Evolutionary conservation across 1,140 invertebrate species (phyloP).

Genomic region (Elymnias hypermnestra): DNA sequence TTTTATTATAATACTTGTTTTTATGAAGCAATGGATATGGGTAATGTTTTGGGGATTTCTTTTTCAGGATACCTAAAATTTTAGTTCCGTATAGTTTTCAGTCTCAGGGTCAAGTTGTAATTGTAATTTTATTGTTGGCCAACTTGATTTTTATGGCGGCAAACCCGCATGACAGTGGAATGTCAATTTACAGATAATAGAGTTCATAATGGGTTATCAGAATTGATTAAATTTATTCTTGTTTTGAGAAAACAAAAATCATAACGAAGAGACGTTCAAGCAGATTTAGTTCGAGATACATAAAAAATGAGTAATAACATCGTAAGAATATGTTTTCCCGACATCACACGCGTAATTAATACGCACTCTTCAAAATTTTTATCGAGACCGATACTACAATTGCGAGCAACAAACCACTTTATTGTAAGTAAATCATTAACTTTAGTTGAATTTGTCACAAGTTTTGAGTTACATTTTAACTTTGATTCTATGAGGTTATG

Average conservation of each 20-base stretch:
- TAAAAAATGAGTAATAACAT: constrained; percentile 42
- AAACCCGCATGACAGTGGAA: constrained; percentile 18
- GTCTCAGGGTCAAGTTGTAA: too few species aligned
- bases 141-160: constrained; percentile 7
- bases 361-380: constrained; percentile 20
- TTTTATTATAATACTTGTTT: too few species aligned
- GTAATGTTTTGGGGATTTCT: too few species aligned
- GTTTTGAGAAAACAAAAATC: constrained; percentile 18
- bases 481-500: constrained; percentile 6
- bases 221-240: constrained; percentile 37
- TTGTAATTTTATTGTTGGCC: constrained; percentile 13
- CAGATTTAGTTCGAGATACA: neutral
- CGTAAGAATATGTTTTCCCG: constrained; percentile 31
- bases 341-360: constrained; percentile 28
- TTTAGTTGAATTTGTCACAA: neutral
- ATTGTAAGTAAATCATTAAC: constrained; percentile 30
- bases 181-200: constrained; percentile 35
- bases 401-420: constrained; percentile 37
- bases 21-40: too few species aligned
- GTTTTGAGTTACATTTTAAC: neutral
- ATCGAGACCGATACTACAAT: constrained; percentile 13
- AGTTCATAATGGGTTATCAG: constrained; percentile 70
- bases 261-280: constrained; percentile 6
- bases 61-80: too few species aligned
- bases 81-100: too few species aligned